Conservation (phyloP, 2,113 vertebrate species). For the Pyrgilauda ruficollis region DNA sequence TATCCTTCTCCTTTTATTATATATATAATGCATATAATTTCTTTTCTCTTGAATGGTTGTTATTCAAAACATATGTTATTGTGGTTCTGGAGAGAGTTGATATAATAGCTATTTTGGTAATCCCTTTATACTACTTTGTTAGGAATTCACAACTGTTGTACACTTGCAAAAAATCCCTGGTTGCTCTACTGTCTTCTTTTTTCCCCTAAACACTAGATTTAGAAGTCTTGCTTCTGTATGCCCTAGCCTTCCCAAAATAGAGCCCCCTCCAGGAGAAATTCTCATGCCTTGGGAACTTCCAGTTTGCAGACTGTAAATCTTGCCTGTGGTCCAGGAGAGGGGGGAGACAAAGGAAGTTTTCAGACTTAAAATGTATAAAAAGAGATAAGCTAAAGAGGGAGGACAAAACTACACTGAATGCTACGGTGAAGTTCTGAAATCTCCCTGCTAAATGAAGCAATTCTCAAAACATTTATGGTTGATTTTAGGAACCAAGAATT, state of each 20-base stretch:
- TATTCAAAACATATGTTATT: neutral
- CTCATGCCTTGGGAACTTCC: neutral
- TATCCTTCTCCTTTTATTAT: neutral
- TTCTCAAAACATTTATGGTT: slow-evolving; percentile 62
- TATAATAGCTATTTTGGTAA: slow-evolving; percentile 4
- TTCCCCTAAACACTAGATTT: neutral
- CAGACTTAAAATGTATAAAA: slow-evolving; percentile 25
- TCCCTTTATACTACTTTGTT: neutral
- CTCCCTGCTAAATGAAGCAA: slow-evolving; percentile 60
- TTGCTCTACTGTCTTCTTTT: neutral
- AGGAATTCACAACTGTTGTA: neutral
- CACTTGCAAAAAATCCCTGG: neutral
- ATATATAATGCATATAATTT: neutral
- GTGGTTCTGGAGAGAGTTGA: neutral
- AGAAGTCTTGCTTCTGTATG: neutral
- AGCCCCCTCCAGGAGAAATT: neutral
- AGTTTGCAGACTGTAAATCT: neutral
- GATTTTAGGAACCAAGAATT: slow-evolving; percentile 69
- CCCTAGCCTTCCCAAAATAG: neutral
- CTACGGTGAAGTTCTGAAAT: slow-evolving; percentile 19
- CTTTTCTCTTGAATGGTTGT: neutral
- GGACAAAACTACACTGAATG: slow-evolving; percentile 2
- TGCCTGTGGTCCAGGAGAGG: neutral
- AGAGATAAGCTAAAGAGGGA: slow-evolving; percentile 33
- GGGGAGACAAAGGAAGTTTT: neutral